Evolutionary conservation across 2,888 invertebrate species (phyloP).

Genomic region (Lathronympha strigana): DNA sequence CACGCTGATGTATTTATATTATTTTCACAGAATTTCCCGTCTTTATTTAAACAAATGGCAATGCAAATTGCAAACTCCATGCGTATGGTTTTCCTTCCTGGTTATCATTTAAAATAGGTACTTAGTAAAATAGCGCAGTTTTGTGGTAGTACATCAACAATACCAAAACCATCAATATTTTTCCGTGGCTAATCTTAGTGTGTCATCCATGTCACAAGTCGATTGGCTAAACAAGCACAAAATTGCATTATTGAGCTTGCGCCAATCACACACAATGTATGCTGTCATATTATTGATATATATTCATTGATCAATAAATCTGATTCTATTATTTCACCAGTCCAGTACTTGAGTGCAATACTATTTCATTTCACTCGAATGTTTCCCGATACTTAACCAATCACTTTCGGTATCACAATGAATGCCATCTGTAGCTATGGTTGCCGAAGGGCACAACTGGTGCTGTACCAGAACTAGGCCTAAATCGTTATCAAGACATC

Average conservation of each 20-base stretch:
- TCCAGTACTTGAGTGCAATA: too few relatives aligned
- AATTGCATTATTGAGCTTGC: too few relatives aligned
- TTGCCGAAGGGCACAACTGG: not conserved
- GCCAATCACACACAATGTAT: too few relatives aligned
- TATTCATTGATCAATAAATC: too few relatives aligned
- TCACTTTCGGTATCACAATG: not conserved
- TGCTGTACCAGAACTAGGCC: conserved; percentile 1
- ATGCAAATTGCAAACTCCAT: not conserved
- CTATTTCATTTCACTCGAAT: not conserved
- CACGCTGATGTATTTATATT: conserved; percentile 25
- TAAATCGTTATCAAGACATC: conserved; percentile 63
- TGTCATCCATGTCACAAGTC: too few relatives aligned
- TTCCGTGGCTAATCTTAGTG: too few relatives aligned
- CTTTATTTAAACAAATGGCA: conserved; percentile 13
- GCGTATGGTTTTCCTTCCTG: conserved; percentile 1
- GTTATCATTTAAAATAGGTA: not conserved
- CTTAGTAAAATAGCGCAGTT: not conserved
- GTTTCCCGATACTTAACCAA: not conserved
- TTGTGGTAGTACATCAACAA: too few relatives aligned
- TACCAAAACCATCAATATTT: too few relatives aligned
- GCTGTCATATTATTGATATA: too few relatives aligned
- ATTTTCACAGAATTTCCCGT: conserved; percentile 26
- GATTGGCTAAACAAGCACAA: too few relatives aligned
- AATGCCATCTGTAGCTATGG: not conserved
- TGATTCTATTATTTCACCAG: too few relatives aligned